Base-by-base conservation (phyloP, 2,888 invertebrate species). In the Diarsia rubi region DNA sequence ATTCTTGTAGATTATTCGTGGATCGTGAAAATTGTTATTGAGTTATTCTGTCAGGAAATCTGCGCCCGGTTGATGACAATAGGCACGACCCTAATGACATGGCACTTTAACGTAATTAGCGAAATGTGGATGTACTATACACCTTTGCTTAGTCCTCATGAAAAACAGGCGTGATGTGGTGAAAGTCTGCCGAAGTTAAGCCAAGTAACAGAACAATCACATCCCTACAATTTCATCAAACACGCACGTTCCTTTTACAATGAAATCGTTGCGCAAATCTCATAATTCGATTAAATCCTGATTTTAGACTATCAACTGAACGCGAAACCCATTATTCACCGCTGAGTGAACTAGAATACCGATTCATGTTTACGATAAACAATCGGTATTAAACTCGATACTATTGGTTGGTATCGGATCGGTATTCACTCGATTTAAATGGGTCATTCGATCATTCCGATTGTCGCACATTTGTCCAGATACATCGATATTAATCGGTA, bases 401-500 rank as follows among this genome's bases (percentile, higher is more conserved):
- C 77, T 75, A 78, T 83, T 71, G 68, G 59, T 27, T 59, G 73
- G 69, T 74, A 78, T 85, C 69, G 66, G 54, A 52, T 73, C 75
- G 84, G 85, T 78, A 79, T 73, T 84, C 83, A 82, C 75, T 85
- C 83, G 79, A 77, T 86, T 85, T 80, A 87, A 87, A 87, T 84
- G 80, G 87, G 87, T 87, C 87, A 88, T 81, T 88, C 87, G 80
- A 87, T 88, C 80, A 88, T 88, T 81, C 63, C 79, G 79, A 88
- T 82, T 81, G 85, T 79, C 67, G 67, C 73, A 42, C 82, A 88
- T 87, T 87, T 82, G 87, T 84, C 83, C 63, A 79, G 81, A 87
- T 85, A 85, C 75, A 64, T 69, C 78, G 62, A 70, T 73, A 78
- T 79, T 83, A 81, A 83, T 79, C 69, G 77, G 49, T 19, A 27